Base-by-base conservation (phyloP, 2,888 invertebrate species). In the Diplolepis rosae region DNA sequence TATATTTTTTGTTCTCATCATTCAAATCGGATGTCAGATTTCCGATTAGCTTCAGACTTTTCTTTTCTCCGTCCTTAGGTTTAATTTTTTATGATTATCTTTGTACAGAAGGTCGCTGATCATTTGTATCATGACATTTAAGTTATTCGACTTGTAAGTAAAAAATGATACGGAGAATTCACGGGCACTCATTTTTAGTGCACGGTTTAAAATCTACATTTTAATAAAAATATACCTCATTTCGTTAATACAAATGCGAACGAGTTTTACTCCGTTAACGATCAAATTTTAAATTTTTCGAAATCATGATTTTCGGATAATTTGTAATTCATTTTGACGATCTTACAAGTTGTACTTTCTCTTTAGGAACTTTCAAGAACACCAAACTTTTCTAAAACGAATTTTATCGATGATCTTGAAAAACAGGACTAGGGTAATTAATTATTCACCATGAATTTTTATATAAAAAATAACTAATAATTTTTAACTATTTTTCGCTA, bases 51-150 rank as follows among this genome's bases (percentile, higher is more conserved):
- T 75, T 81, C 79, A 83, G 75, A 70, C 78, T 83, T 85, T 86
- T 85, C 85, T 82, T 82, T 86, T 87, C 83, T 88, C 88, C 88
- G 88, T 88, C 88, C 87, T 85, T 88, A 87, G 86, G 73, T 84
- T 84, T 87, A 88, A 85, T 87, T 88, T 88, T 84, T 73, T 84
- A 87, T 83, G 54, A 82, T 83, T 81, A 78, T 78, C 22, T 61
- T 75, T 83, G 84, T 84, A 86, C 81, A 84, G 80, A 22, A 56
- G 11, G 32, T 61, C 39, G n/a, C n/a, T n/a, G 39, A 61, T 2
- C 61, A 22, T 84, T 82, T 78, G 79, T 83, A 70, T 65, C 65
- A 45, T 27, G 73, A 66, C 70, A 71, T 68, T 66, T 76, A 69
- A 77, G 70, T 50, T 51, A 51, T 39, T 50, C 35, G 18, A 32